Conservation (phyloP, 2,888 invertebrate genomes). For the Melipona beecheii region DNA sequence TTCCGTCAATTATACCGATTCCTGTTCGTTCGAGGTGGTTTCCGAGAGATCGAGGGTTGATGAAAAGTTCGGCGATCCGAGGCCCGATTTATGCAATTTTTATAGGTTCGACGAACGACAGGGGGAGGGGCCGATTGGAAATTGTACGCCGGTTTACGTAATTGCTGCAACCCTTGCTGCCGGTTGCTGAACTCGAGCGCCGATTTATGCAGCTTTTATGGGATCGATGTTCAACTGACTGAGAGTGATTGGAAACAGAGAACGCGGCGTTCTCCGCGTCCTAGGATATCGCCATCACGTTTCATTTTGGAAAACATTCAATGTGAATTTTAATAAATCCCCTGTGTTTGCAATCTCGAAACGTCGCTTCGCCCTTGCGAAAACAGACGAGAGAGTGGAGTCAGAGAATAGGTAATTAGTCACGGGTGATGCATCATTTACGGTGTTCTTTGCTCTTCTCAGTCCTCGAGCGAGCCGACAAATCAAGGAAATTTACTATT, state of each 20-base stretch:
- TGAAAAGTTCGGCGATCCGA: no score
- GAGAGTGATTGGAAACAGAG: slow-evolving; percentile 7
- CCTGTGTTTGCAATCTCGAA: no score
- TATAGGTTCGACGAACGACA: slow-evolving; percentile 8
- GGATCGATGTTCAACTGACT: slow-evolving; percentile 8
- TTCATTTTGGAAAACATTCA: background rate
- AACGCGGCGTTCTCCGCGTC: background rate
- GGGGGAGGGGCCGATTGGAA: slow-evolving; percentile 9
- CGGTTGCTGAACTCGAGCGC: background rate
- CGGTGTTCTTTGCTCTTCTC: no score
- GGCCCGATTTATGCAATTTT: slow-evolving; percentile 21
- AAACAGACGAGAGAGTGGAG: no score
- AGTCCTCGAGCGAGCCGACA: no score
- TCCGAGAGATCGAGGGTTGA: slow-evolving; percentile 11
- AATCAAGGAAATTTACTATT: no score
- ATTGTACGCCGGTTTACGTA: slow-evolving; percentile 23
- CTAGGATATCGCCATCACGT: background rate
- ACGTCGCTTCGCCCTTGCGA: no score
- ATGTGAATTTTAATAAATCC: no score
- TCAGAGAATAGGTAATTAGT: no score
- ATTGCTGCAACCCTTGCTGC: slow-evolving; percentile 1
- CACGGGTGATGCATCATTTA: no score
- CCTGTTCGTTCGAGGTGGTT: background rate
- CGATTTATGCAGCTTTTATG: slow-evolving; percentile 16
- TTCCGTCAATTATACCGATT: slow-evolving; percentile 2